A percentile compares a stretch with the other conserved stretches of the same genome.
Conservation (phyloP, 2,797 vertebrate species). For the Mormyrus hasselquistii region DNA sequence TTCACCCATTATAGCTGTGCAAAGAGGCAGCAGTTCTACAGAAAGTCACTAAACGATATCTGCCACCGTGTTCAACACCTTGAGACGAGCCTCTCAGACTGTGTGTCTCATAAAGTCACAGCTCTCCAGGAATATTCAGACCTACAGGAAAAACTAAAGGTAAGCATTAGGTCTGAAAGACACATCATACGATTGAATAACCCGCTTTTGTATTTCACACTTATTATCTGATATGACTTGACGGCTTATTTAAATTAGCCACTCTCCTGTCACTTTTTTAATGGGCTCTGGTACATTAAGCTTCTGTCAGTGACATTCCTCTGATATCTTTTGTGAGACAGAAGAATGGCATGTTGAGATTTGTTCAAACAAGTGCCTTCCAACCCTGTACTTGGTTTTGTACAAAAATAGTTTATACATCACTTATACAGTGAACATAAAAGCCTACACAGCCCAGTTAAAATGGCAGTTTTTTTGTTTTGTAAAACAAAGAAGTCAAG, state of each 20-base stretch:
- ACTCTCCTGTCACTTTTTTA: background rate
- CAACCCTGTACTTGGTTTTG: background rate
- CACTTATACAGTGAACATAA: background rate
- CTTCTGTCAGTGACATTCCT: background rate
- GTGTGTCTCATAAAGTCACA: slow-evolving; percentile 47
- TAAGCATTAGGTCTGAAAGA: background rate
- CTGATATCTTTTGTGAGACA: background rate
- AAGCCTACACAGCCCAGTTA: background rate
- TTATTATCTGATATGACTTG: background rate
- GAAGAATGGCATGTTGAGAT: background rate
- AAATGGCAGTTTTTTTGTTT: background rate
- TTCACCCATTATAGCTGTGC: slow-evolving; percentile 57
- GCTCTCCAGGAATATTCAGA: slow-evolving; percentile 71
- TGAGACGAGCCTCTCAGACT: slow-evolving; percentile 57
- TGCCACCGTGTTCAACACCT: slow-evolving; percentile 51
- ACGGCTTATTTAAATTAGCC: background rate
- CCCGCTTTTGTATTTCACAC: background rate
- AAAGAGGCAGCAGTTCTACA: slow-evolving; percentile 57
- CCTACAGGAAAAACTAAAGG: slow-evolving; percentile 67
- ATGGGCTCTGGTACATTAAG: background rate
- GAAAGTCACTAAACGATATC: slow-evolving; percentile 60
- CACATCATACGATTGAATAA: background rate
- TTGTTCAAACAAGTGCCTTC: background rate
- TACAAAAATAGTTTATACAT: background rate
- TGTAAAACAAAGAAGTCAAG: background rate